A percentile compares a stretch with the other conserved stretches of the same genome.
phyloP scores from a whole-genome alignment of 2,797 vertebrate species.

The Peromyscus attwateri region DNA sequence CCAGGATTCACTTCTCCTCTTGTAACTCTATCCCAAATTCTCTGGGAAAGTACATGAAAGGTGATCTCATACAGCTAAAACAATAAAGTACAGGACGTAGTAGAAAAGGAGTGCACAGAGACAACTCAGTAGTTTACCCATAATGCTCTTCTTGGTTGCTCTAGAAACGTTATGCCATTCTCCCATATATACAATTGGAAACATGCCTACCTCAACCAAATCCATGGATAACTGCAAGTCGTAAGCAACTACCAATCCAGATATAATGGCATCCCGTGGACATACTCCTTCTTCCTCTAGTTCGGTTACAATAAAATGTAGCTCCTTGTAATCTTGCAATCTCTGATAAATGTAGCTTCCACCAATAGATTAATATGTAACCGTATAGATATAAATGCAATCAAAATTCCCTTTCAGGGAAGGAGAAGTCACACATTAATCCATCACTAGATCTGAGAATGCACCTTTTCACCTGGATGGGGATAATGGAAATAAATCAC shows the following conservation, averaged over 20 bases:
- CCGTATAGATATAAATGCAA: conserved; percentile 19
- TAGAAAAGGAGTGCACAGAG: not conserved
- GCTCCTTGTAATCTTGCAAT: conserved; percentile 11
- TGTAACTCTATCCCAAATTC: conserved; percentile 51
- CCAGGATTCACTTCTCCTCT: conserved; percentile 28
- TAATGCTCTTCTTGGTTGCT: not conserved
- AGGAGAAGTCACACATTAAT: conserved; percentile 17
- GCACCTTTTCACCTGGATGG: not conserved
- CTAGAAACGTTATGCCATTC: conserved; percentile 40
- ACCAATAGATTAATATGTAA: conserved; percentile 45
- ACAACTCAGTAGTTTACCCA: conserved; percentile 33
- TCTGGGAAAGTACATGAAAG: conserved; percentile 57
- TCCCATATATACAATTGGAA: conserved; percentile 13
- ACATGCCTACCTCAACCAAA: conserved; percentile 40
- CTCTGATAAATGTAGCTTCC: conserved; percentile 48
- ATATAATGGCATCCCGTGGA: conserved; percentile 1
- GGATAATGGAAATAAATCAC: conserved; percentile 41
- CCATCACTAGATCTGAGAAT: not conserved
- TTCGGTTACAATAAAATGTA: conserved; percentile 53
- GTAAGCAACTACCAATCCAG: conserved; percentile 38
- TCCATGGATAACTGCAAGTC: not conserved
- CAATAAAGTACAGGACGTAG: conserved; percentile 24
- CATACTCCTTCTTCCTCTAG: conserved; percentile 22
- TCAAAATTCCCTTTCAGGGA: conserved; percentile 56
- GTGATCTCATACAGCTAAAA: conserved; percentile 17